Evolutionary conservation across 2,113 vertebrate species (phyloP).

Genomic region (Leucoraja erinaceus): DNA sequence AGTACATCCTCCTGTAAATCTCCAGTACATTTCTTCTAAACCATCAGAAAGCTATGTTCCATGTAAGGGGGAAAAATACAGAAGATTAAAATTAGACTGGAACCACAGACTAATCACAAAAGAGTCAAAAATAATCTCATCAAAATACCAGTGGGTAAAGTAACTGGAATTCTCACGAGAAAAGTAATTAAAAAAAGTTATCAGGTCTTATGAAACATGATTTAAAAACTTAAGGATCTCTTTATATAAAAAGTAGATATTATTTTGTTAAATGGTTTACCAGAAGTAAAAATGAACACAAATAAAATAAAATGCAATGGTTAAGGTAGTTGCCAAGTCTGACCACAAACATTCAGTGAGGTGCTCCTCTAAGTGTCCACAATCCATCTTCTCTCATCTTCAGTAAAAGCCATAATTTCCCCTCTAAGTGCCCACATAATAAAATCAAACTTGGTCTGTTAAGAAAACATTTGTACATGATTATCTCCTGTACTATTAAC

Average conservation of each 20-base stretch:
- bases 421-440: slow-evolving; percentile 19
- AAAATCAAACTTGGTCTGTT: slow-evolving; percentile 25
- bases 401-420: slow-evolving; percentile 1
- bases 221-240: slow-evolving; percentile 34
- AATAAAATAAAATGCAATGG: slow-evolving; percentile 53
- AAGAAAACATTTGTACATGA: slow-evolving; percentile 33
- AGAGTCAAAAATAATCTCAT: slow-evolving; percentile 40
- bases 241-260: slow-evolving; percentile 53
- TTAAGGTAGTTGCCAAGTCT: slow-evolving; percentile 62
- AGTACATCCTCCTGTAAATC: slow-evolving; percentile 44
- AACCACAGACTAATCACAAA: slow-evolving; percentile 42
- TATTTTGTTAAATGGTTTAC: slow-evolving; percentile 38
- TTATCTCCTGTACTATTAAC: slow-evolving; percentile 32
- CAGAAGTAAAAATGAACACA: slow-evolving; percentile 37
- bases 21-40: slow-evolving; percentile 46
- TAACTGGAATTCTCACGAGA: slow-evolving; percentile 45
- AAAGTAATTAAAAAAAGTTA: slow-evolving; percentile 41
- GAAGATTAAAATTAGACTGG: slow-evolving; percentile 36
- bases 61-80: background rate
- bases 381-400: slow-evolving; percentile 5
- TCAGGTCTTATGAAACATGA: slow-evolving; percentile 40
- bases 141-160: slow-evolving; percentile 40
- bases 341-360: slow-evolving; percentile 28
- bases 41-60: slow-evolving; percentile 43
- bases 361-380: slow-evolving; percentile 5